phyloP scores from a whole-genome alignment of 2,888 invertebrate genomes.

The Orchesellides sinensis region DNA sequence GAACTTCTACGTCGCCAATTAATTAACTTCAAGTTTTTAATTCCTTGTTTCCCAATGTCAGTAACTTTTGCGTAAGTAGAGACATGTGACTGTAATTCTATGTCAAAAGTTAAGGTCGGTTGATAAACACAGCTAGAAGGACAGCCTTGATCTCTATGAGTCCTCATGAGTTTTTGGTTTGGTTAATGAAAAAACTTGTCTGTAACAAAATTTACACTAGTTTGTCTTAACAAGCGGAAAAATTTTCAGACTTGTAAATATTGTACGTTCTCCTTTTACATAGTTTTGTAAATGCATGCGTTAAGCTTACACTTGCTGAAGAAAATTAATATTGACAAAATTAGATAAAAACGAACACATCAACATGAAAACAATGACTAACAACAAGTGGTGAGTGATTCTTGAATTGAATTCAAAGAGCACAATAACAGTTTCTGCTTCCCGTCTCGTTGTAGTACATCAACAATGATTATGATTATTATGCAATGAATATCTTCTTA shows the following conservation, averaged over 20 bases:
- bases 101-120: slow-evolving; percentile 27
- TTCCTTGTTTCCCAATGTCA: no score
- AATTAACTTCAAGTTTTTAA: no score
- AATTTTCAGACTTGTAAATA: background rate
- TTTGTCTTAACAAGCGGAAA: background rate
- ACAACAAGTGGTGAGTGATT: slow-evolving; percentile 4
- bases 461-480: background rate
- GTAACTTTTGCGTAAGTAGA: no score
- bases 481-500: no score
- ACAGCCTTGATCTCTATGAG: slow-evolving; percentile 46
- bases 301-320: background rate
- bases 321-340: background rate
- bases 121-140: slow-evolving; percentile 33
- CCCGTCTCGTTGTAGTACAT: background rate
- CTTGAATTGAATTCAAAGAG: background rate
- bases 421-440: background rate
- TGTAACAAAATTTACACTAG: slow-evolving; percentile 18
- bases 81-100: no score
- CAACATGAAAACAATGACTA: background rate
- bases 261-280: background rate
- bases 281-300: no score
- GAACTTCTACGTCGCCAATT: no score
- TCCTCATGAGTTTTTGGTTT: background rate
- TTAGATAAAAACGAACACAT: background rate
- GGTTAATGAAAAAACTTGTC: slow-evolving; percentile 35